Evolutionary conservation across 2,888 invertebrate genomes (phyloP).

Genomic region (Steinernema scapterisci): DNA sequence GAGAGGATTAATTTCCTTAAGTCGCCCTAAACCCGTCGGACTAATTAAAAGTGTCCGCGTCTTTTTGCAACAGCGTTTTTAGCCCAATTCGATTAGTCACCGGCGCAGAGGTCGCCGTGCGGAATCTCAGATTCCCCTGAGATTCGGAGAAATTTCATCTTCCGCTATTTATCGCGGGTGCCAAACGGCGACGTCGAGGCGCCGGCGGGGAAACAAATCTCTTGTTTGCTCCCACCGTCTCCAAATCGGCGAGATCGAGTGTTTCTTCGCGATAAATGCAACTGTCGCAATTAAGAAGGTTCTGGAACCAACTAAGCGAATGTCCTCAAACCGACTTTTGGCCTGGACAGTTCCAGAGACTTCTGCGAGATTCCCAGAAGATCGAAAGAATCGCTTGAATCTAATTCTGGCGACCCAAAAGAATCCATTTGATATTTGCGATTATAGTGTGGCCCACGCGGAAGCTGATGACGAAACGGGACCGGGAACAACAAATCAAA

Average conservation of each 20-base stretch:
- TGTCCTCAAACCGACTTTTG: not conserved
- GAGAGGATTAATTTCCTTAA: not conserved
- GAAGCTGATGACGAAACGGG: too few relatives aligned
- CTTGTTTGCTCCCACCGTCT: constrained; percentile 5
- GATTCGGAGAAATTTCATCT: not conserved
- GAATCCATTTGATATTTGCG: too few relatives aligned
- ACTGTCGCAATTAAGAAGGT: constrained; percentile 7
- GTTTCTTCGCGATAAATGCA: not conserved
- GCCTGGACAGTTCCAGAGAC: not conserved
- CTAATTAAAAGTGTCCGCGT: not conserved
- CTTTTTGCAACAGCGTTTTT: not conserved
- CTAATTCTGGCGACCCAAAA: too few relatives aligned
- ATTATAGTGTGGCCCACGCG: too few relatives aligned
- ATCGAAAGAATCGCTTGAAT: too few relatives aligned
- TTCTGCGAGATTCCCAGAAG: not conserved
- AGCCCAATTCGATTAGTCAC: not conserved
- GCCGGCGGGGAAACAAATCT: not conserved
- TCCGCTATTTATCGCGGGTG: not conserved
- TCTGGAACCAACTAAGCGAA: not conserved
- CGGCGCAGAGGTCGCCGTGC: not conserved
- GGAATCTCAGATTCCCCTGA: not conserved
- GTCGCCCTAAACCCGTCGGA: not conserved
- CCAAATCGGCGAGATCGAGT: not conserved
- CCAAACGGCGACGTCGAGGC: not conserved
- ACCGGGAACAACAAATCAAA: too few relatives aligned